Evolutionary conservation across 1,140 invertebrate genomes (phyloP).

Genomic region (Chironomus striatipennis): DNA sequence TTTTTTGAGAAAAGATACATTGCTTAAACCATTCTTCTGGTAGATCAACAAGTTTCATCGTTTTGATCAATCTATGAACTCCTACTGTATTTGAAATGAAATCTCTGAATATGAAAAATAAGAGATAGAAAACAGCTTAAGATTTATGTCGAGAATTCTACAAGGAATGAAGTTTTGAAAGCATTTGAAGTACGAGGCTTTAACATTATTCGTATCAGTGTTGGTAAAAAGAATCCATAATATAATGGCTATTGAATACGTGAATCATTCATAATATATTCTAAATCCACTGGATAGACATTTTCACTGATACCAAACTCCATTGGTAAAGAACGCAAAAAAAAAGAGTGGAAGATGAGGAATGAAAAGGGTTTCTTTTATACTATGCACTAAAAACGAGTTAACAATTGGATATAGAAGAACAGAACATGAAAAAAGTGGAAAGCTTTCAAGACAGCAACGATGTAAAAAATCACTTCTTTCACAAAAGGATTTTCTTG

Average conservation of each 20-base stretch:
- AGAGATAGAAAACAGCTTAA: no score
- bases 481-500: constrained; percentile 16
- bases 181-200: no score
- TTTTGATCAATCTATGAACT: no score
- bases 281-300: constrained; percentile 3
- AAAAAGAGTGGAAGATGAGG: background rate
- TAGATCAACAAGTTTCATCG: background rate
- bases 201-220: no score
- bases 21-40: no score
- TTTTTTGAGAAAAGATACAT: background rate
- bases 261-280: constrained; percentile 14
- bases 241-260: constrained; percentile 8
- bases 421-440: background rate
- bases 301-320: background rate
- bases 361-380: background rate
- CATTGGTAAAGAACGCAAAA: background rate
- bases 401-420: background rate
- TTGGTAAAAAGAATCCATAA: no score
- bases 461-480: constrained; percentile 19
- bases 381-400: background rate
- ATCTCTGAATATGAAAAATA: no score
- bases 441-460: constrained; percentile 20
- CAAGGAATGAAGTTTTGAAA: no score
- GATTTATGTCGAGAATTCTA: no score
- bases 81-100: no score